Evolutionary conservation across 2,797 vertebrate species (phyloP).

Genomic region (Heterohyrax brucei): DNA sequence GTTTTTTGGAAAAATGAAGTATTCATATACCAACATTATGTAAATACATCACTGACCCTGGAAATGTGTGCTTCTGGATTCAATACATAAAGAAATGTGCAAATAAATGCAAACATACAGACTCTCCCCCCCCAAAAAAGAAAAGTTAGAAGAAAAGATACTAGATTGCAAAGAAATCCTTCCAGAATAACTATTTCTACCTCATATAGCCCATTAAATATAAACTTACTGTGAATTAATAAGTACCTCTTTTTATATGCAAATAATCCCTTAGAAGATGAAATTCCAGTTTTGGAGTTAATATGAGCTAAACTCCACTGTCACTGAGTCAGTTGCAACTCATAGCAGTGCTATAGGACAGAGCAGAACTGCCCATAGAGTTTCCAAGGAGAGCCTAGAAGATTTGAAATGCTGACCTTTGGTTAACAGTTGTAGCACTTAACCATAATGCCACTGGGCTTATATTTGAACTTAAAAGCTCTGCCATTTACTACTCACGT

Average conservation of each 20-base stretch:
- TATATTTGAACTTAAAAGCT: background rate
- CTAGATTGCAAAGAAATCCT: background rate
- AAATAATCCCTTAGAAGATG: constrained; percentile 9
- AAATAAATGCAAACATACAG: background rate
- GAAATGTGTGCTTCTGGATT: constrained; percentile 19
- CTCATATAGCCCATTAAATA: background rate
- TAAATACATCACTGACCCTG: background rate
- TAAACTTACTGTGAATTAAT: background rate
- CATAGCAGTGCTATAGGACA: too few relatives aligned
- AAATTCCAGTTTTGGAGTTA: background rate
- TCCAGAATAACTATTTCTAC: background rate
- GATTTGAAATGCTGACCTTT: too few relatives aligned
- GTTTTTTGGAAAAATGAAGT: background rate
- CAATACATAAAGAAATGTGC: constrained; percentile 29
- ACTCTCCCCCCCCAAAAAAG: background rate
- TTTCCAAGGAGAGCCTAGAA: too few relatives aligned
- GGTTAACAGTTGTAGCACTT: too few relatives aligned
- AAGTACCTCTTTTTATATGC: constrained; percentile 1
- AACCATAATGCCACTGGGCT: too few relatives aligned
- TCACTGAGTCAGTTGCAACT: too few relatives aligned
- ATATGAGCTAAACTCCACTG: background rate
- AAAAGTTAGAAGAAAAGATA: too few relatives aligned
- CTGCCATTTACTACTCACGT: background rate
- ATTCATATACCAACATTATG: background rate
- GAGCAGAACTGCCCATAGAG: too few relatives aligned